Percentiles rank a stretch among this genome's conserved stretches.
These are phyloP conservation scores for Oxyruncus cristatus DNA, from an alignment of 2,113 vertebrate genomes.

Conservation along the genomic window DNA sequence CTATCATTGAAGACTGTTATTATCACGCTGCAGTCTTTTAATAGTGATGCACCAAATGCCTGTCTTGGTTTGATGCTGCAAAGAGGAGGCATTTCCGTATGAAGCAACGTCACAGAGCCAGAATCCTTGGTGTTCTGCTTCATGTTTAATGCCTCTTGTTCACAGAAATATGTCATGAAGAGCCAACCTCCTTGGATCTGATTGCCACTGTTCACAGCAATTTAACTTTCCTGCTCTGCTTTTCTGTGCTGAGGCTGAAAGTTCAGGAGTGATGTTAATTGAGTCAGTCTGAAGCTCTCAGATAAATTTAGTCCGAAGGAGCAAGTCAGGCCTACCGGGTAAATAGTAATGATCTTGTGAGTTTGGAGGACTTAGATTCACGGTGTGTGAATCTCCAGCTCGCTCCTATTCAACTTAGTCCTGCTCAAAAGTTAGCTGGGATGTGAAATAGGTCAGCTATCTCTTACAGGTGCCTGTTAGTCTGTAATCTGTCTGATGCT, in stretches of 20 bases:
- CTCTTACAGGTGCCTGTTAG: neutral
- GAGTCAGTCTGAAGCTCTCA: conserved; percentile 48
- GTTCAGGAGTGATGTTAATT: conserved; percentile 46
- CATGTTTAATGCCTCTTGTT: conserved; percentile 2
- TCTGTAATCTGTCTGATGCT: conserved; percentile 1
- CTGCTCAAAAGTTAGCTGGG: neutral
- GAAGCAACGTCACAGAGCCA: neutral
- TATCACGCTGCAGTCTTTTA: neutral
- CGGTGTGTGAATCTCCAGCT: neutral
- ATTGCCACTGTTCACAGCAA: neutral
- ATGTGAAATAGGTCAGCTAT: conserved; percentile 10
- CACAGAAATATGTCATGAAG: neutral
- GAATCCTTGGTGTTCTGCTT: conserved; percentile 12
- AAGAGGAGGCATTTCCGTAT: neutral
- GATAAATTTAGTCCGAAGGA: conserved; percentile 34
- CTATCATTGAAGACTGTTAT: neutral
- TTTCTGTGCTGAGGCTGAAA: neutral
- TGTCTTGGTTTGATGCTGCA: neutral
- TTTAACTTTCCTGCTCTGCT: conserved; percentile 40
- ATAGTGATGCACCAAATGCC: neutral
- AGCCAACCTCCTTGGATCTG: neutral
- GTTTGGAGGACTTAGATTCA: neutral
- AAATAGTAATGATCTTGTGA: conserved; percentile 42
- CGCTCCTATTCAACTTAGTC: neutral
- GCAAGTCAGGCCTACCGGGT: neutral